Evolutionary conservation across 37 sponge, comb jelly and placozoan genomes (phyloP).

Genomic region (Dysidea cf. avara): DNA sequence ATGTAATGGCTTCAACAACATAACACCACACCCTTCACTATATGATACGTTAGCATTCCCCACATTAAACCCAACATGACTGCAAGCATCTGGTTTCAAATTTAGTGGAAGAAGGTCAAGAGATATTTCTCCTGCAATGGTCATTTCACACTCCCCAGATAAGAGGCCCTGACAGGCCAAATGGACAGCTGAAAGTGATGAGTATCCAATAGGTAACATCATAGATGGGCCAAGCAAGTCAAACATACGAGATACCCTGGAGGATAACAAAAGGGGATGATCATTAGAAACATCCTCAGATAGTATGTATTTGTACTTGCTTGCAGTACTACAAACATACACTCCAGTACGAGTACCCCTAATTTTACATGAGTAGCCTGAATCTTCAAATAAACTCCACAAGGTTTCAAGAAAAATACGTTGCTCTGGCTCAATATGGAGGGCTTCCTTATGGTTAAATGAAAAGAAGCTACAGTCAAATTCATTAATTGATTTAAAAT

Average conservation of each 20-base stretch:
- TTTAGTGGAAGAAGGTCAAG: constrained; percentile 2
- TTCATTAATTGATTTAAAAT: background rate
- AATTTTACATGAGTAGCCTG: background rate
- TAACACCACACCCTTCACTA: no score
- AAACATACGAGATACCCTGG: background rate
- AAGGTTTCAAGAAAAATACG: background rate
- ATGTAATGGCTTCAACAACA: no score
- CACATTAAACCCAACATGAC: no score
- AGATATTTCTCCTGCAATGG: background rate
- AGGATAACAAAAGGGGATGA: background rate
- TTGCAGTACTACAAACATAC: background rate
- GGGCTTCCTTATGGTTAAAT: background rate
- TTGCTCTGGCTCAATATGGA: background rate
- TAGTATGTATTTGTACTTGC: background rate
- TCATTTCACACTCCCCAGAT: background rate
- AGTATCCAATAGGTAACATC: background rate
- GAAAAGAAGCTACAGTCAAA: background rate
- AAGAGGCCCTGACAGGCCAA: background rate
- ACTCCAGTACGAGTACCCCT: background rate
- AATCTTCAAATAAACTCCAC: background rate
- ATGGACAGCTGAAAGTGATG: background rate
- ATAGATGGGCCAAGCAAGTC: background rate
- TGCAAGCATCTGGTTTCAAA: background rate
- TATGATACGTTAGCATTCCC: no score
- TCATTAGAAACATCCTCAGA: background rate